These are phyloP conservation scores for Dromaius novaehollandiae DNA, from an alignment of 2,113 vertebrate genomes.

Conservation along the genomic window DNA sequence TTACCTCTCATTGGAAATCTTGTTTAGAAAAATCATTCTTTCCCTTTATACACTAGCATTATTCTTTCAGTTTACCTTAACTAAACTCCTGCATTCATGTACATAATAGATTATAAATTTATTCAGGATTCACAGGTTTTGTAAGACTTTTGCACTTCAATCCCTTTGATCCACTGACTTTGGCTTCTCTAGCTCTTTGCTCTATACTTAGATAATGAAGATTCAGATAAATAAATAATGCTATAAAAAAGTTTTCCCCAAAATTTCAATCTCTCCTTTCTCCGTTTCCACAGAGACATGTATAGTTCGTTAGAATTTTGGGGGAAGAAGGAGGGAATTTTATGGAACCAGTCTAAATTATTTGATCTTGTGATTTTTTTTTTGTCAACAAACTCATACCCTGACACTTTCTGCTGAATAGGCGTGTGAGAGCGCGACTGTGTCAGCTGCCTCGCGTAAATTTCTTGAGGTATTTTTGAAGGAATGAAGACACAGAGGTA, in stretches of 20 bases:
- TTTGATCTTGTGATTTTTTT: not conserved
- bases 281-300: not conserved
- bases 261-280: not conserved
- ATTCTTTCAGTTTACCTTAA: not conserved
- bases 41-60: not conserved
- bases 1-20: not conserved
- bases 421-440: not conserved
- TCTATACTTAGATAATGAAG: not conserved
- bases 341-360: not conserved
- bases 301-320: not conserved
- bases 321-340: not conserved
- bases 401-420: not conserved
- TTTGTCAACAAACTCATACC: not conserved
- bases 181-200: not conserved
- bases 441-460: slow-evolving; percentile 17
- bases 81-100: not conserved
- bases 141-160: not conserved
- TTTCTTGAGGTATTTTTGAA: not conserved
- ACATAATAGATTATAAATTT: not conserved
- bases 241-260: not conserved
- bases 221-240: not conserved
- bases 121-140: not conserved
- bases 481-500: not conserved
- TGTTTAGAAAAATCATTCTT: not conserved
- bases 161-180: not conserved